Evolutionary conservation across 1,140 invertebrate species (phyloP).

Genomic region (Hirudo medicinalis): DNA sequence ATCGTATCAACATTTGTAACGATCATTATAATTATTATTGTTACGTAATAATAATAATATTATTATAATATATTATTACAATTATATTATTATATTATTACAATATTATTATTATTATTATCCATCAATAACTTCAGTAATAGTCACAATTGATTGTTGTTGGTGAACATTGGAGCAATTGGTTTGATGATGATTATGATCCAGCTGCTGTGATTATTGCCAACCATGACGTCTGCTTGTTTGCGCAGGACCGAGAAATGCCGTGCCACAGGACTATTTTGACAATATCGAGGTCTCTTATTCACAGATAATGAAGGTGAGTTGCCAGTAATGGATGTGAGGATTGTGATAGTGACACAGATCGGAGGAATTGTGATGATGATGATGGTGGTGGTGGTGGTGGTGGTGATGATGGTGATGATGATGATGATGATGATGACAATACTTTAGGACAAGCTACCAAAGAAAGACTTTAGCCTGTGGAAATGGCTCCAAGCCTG

Average conservation of each 20-base stretch:
- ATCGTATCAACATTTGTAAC: no score
- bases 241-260: not conserved
- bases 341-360: conserved; percentile 8
- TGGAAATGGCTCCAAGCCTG: conserved; percentile 18
- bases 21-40: no score
- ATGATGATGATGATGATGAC: conserved; percentile 11
- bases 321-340: not conserved
- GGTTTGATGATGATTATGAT: not conserved
- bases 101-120: conserved; percentile 11
- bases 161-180: not conserved
- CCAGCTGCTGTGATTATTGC: not conserved
- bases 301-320: not conserved
- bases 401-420: conserved; percentile 7
- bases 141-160: not conserved
- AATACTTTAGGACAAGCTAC: conserved; percentile 9
- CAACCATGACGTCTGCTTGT: not conserved
- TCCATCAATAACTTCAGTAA: no score
- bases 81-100: conserved; percentile 7
- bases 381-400: no score
- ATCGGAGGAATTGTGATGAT: conserved; percentile 8
- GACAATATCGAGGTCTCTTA: not conserved
- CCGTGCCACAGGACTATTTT: not conserved
- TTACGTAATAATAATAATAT: no score
- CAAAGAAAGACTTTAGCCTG: conserved; percentile 9
- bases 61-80: no score